Base-by-base conservation (phyloP, 1,140 invertebrate species). In the Euwallacea fornicatus region DNA sequence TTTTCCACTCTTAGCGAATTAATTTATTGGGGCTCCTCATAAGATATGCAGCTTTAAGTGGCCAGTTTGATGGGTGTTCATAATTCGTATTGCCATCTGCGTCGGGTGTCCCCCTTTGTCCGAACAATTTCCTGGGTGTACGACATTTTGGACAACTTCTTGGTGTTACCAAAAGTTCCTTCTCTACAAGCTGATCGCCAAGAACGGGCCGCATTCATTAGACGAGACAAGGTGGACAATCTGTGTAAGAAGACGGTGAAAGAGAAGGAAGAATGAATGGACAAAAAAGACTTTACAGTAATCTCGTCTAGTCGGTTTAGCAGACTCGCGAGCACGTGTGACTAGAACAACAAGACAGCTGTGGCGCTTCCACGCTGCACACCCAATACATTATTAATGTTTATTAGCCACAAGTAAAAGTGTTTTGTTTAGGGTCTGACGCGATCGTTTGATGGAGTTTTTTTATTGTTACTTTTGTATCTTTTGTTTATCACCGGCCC, bases 271-370 rank as follows among this genome's bases (percentile, higher is more conserved):
- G 54, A 9, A 53, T 63, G 67, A 69, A 69, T 69, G 60, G 41
- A 68, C 44, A 68, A 69, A 69, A 69, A 63, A 69, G 13, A 43
- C 33, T 63, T 60, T 69, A 69, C 67, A 69, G 67, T 69, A 69
- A 69, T 11, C 67, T 69, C 47, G 67, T 69, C 67, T 69, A 69
- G 67, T 63, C 67, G 67, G 16, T 21, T 59, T 16, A 62, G 46
- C 60, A 69, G 67, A 69, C 67, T 63, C 33, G 44, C 9, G 43
- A 54, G 60, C 67, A 63, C 60, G 67, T 62, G 67, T 63, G 67
- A 11, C 41, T 50, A 62, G 59, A 62, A 55, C 9, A 10, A 62
- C 7, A 7, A 6, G 60, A 69, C 67, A 69, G 67, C 67, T 69
- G 67, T 69, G 66, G 66, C 66, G 59, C 60, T 62, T 62, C 60